These are phyloP conservation scores for Noctua comes DNA, from an alignment of 2,888 invertebrate genomes.

Conservation along the genomic window DNA sequence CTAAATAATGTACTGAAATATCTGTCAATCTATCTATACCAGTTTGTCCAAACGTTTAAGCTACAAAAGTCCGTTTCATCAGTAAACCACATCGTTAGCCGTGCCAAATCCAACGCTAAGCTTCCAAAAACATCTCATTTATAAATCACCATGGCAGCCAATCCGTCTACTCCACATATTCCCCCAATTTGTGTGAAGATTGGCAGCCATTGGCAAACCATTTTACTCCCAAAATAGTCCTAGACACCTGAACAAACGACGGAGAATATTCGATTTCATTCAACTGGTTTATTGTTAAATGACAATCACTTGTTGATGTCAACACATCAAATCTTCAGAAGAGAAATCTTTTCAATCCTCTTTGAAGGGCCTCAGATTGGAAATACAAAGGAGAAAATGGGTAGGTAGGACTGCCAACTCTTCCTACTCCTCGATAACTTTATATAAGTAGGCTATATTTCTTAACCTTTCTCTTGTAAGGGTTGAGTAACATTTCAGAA, in stretches of 20 bases:
- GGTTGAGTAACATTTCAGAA: constrained; percentile 15
- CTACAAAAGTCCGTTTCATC: not conserved
- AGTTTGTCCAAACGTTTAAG: not conserved
- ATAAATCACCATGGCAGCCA: constrained; percentile 17
- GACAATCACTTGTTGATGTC: constrained; percentile 59
- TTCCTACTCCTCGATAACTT: constrained; percentile 44
- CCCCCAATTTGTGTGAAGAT: constrained; percentile 6
- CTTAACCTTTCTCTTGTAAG: constrained; percentile 23
- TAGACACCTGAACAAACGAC: constrained; percentile 1
- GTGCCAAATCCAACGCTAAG: constrained; percentile 6
- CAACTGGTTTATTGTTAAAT: constrained; percentile 48
- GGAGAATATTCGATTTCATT: constrained; percentile 25
- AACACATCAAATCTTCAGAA: constrained; percentile 58
- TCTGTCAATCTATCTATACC: not conserved
- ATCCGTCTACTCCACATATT: not conserved
- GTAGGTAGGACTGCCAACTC: constrained; percentile 35
- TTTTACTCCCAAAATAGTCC: constrained; percentile 23
- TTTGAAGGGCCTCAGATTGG: constrained; percentile 46
- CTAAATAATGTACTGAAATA: not conserved
- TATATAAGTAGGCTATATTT: constrained; percentile 36
- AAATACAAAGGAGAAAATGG: constrained; percentile 58
- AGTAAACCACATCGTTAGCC: constrained; percentile 1
- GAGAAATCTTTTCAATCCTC: constrained; percentile 45
- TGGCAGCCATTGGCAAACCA: not conserved
- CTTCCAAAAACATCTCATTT: constrained; percentile 8